Evolutionary conservation across 2,888 invertebrate genomes (phyloP).

Genomic region (Invenusta paracnida): DNA sequence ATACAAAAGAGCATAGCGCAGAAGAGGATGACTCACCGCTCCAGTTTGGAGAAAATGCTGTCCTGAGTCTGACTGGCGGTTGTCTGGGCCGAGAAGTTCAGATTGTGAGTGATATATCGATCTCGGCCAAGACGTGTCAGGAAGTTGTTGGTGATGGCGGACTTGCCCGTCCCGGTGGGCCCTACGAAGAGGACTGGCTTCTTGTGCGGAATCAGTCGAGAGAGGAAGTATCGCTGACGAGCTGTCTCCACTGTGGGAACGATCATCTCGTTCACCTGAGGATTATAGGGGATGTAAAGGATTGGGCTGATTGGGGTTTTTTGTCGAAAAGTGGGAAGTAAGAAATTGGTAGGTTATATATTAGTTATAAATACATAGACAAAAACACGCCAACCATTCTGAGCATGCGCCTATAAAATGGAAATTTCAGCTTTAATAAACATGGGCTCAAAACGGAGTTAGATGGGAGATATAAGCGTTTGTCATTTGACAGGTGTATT

Average conservation of each 20-base stretch:
- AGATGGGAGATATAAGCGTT: no score
- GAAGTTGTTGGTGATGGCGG: conserved; percentile 58
- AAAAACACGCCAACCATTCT: no score
- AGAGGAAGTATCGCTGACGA: conserved; percentile 56
- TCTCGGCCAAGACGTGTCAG: conserved; percentile 54
- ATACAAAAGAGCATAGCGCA: background rate
- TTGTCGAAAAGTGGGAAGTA: background rate
- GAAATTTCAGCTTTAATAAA: no score
- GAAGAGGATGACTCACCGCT: conserved; percentile 50
- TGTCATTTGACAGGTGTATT: no score
- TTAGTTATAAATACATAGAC: no score
- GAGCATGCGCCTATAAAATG: no score
- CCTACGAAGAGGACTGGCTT: conserved; percentile 57
- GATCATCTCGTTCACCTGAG: conserved; percentile 59
- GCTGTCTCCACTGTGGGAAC: conserved; percentile 55
- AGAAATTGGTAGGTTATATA: no score
- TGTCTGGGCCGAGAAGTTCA: conserved; percentile 59
- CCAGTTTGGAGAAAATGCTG: conserved; percentile 59
- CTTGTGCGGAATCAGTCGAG: conserved; percentile 57
- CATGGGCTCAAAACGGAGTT: no score
- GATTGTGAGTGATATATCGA: conserved; percentile 56
- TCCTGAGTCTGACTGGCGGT: conserved; percentile 60
- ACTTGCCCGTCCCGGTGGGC: conserved; percentile 59
- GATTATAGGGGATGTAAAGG: background rate
- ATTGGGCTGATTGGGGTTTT: no score